Base-by-base conservation (phyloP, 2,113 vertebrate species). In the Pollachius pollachius region DNA sequence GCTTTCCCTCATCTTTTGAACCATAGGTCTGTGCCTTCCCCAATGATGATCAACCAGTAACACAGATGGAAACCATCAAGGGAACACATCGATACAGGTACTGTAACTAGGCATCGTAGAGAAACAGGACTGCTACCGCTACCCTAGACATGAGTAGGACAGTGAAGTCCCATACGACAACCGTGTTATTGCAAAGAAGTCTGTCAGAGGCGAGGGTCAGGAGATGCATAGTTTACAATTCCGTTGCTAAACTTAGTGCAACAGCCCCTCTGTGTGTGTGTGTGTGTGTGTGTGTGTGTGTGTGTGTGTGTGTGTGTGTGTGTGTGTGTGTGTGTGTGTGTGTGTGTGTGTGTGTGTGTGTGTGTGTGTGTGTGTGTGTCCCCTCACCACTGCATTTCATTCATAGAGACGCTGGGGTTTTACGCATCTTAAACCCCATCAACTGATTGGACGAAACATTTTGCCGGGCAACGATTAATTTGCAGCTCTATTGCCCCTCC, bases 161-260 rank as follows among this genome's bases (percentile, higher is more conserved):
- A 72, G n/a, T 52, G 7, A 37, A 65, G 52, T 73, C 69, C 76
- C 61, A 72, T 59, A 70, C 70, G 73, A 65, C 74, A 70, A 58
- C 67, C 65, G 54, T 73, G 73, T 91, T 93, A 92, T 92, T 93
- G 91, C 92, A 85, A 84, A 81, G 74, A 72, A 76, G 74, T 69
- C 84, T 84, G 78, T 75, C 67, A 71, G 70, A 84, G 62, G 72
- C 78, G 85, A 83, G 71, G 58, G 69, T 72, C 62, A 86, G 77
- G 67, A 82, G 80, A 87, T 93, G 91, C 91, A 93, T 91, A 92
- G 91, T 84, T 90, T 60, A 88, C 87, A 85, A 84, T 71, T 61
- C 64, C 16, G 5, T 82, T 61, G 72, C 21, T 73, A 48, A 58
- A 15, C 62, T 69, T 48, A 48, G 41, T 72, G 69, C 67, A 58